Base-by-base conservation (phyloP, 64 coral and sea anemone genomes). In the Porites lutea region DNA sequence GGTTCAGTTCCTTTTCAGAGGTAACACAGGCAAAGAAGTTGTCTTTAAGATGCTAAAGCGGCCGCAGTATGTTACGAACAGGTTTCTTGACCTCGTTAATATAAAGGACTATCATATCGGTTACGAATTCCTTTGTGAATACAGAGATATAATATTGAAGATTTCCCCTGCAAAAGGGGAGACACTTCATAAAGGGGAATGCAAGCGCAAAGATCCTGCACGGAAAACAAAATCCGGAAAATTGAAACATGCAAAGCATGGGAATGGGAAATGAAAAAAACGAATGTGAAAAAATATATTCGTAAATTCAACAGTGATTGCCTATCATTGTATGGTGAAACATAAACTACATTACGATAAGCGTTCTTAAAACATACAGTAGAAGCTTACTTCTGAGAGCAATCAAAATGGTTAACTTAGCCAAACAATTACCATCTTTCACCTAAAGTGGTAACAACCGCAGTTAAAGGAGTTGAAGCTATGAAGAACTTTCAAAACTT, bases 1-100 rank as follows among this genome's bases (percentile, higher is more conserved):
- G 11, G 86, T 88, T 18, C 67, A 75, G 86, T 74, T 88, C 51
- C 69, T 88, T 45, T 70, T 88, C 16, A 69, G 76, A 27, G 86
- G 75, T 13, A 75, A 13, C 72, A 88, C 86, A 2, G 86, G 86
- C 16, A 88, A 88, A 75, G 60, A 88, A 20, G 23, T 88, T 48
- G 65, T 69, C 8, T 88, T 88, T 46, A 73, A 88, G 59, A 37
- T 37, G 27, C 27, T 37, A 37, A 37, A 37, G 27, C 27, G 27
- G 27, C 27, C 27, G 27, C 27, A 50, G 46, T 48, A 75, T 2
- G 4, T 75, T 49, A 16, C 3, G 2, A 16, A 51, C 5, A 51
- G 11, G 2, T 75, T 75, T 75, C 73, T 2, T 13, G 73, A 75
- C 43, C 47, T 14, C 37, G 13, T 2, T 50, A 47, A 75, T 75